These are phyloP conservation scores for Dreissena rostriformis DNA, from an alignment of 1,140 invertebrate species.

Conservation along the genomic window DNA sequence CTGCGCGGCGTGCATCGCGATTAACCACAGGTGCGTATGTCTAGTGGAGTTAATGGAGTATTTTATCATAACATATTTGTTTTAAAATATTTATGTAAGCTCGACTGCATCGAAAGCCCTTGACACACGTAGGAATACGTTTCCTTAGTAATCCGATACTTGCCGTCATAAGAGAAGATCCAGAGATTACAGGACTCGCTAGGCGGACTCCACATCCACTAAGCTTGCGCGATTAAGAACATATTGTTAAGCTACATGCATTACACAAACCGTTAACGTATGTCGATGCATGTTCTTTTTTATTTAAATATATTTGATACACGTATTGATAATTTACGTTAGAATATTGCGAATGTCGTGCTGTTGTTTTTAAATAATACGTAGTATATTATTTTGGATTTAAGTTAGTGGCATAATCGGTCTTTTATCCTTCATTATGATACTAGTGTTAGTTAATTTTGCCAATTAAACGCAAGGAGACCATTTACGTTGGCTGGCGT, in stretches of 20 bases:
- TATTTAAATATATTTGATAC: no score
- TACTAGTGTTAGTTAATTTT: not conserved
- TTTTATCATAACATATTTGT: not conserved
- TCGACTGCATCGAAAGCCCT: no score
- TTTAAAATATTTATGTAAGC: not conserved
- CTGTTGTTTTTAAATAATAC: not conserved
- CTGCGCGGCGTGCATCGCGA: constrained; percentile 29
- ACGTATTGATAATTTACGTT: no score
- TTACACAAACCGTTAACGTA: no score
- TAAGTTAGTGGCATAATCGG: not conserved
- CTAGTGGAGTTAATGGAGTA: not conserved
- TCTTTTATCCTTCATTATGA: not conserved
- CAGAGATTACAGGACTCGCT: no score
- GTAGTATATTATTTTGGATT: not conserved
- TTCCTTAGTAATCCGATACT: not conserved
- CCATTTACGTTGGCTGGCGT: not conserved
- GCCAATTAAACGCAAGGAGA: not conserved
- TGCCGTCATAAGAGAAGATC: not conserved
- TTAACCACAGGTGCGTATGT: constrained; percentile 13
- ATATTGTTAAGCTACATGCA: no score
- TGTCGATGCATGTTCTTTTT: no score
- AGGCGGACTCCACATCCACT: no score
- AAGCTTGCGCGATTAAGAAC: no score
- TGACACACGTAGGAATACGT: no score
- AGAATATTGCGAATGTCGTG: no score